Conservation (phyloP, 2,113 vertebrate species). For the Syngnathus scovelli region DNA sequence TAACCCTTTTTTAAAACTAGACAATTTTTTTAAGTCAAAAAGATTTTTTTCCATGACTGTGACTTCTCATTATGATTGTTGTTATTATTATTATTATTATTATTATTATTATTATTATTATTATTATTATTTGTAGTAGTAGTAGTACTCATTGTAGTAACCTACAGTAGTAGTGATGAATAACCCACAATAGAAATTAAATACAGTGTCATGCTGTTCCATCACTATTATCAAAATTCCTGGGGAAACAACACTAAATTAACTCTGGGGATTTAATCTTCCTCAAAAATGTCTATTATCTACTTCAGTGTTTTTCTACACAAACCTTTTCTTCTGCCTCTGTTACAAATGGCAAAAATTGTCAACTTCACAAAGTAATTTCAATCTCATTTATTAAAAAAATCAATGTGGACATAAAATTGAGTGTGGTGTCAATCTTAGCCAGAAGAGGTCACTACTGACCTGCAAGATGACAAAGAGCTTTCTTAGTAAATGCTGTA, state of each 20-base stretch:
- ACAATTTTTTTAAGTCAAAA: background rate
- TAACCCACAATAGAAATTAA: background rate
- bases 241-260: background rate
- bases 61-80: too few species aligned
- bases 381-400: background rate
- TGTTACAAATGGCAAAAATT: background rate
- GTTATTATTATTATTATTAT: too few species aligned
- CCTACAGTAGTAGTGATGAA: too few species aligned
- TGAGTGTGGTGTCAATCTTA: constrained; percentile 2
- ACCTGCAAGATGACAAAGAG: background rate
- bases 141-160: too few species aligned
- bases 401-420: background rate
- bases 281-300: background rate
- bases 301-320: background rate
- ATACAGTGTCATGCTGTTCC: background rate
- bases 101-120: too few species aligned
- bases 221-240: background rate
- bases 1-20: background rate
- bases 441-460: constrained; percentile 46
- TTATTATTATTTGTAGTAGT: too few species aligned
- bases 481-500: too few species aligned
- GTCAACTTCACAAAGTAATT: background rate
- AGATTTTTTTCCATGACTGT: background rate
- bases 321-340: background rate
- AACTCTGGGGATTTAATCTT: background rate